phyloP scores from a whole-genome alignment of 1,140 invertebrate genomes.

The Drosophila serrata region DNA sequence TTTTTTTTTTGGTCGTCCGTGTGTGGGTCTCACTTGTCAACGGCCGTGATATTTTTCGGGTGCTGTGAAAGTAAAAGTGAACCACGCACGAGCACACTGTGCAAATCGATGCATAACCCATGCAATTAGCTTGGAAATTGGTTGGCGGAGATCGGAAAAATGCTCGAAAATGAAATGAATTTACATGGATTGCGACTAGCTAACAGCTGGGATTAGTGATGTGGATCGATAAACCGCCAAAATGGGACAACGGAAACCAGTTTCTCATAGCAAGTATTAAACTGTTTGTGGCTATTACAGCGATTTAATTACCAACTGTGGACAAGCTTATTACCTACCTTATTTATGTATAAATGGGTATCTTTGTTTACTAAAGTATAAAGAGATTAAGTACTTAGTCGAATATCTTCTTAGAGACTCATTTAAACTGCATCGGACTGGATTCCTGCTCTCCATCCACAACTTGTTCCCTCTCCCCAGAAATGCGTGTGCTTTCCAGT shows the following conservation, averaged over 20 bases:
- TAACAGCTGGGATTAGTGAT: slow-evolving; percentile 10
- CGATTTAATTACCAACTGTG: slow-evolving; percentile 1
- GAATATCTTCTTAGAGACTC: background rate
- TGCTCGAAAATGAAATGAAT: slow-evolving; percentile 1
- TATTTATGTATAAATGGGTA: background rate
- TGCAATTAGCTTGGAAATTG: slow-evolving; percentile 48
- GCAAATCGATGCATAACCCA: slow-evolving; percentile 16
- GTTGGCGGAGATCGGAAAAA: slow-evolving; percentile 36
- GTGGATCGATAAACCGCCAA: background rate
- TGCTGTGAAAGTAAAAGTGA: slow-evolving; percentile 70
- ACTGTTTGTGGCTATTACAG: background rate
- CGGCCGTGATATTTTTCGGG: slow-evolving; percentile 13
- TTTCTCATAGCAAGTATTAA: slow-evolving; percentile 6
- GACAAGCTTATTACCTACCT: background rate
- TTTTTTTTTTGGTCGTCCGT: slow-evolving; percentile 12
- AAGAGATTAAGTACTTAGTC: background rate
- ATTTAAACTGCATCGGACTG: background rate
- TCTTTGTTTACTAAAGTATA: background rate
- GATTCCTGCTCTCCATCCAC: background rate
- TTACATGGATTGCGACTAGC: slow-evolving; percentile 4
- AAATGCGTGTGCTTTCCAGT: slow-evolving; percentile 33
- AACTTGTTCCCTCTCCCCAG: background rate
- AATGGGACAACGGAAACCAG: background rate
- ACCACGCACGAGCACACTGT: slow-evolving; percentile 20
- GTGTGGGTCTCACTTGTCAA: slow-evolving; percentile 19